These are phyloP conservation scores for Prinia subflava DNA, from an alignment of 2,113 vertebrate species.

Conservation along the genomic window DNA sequence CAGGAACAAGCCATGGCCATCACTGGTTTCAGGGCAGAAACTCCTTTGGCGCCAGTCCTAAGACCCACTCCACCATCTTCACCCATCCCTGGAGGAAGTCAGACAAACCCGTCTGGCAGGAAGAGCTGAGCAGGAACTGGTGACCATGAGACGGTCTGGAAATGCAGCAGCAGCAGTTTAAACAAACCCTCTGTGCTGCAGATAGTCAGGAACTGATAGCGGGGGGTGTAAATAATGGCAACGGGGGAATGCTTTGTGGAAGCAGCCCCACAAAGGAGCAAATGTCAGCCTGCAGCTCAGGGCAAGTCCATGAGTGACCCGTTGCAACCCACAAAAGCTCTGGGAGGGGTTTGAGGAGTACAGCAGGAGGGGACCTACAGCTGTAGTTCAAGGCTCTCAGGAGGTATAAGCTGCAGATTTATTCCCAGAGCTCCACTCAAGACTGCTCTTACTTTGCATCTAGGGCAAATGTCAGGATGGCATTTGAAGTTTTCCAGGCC, in stretches of 20 bases:
- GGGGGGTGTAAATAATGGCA: background rate
- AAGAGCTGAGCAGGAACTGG: slow-evolving; percentile 22
- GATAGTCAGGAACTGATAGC: slow-evolving; percentile 33
- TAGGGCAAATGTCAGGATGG: background rate
- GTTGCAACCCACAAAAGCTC: rapidly evolving
- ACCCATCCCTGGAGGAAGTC: background rate
- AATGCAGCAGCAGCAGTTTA: slow-evolving; percentile 8
- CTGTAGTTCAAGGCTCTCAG: rapidly evolving
- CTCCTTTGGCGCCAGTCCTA: background rate
- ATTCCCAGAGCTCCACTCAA: background rate
- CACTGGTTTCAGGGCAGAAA: rapidly evolving
- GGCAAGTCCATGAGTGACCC: background rate
- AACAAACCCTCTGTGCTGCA: background rate
- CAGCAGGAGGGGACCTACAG: background rate
- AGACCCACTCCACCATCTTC: background rate
- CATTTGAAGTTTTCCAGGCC: background rate
- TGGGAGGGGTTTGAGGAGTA: background rate
- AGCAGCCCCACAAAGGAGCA: background rate
- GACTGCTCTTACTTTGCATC: background rate
- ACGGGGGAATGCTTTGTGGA: background rate
- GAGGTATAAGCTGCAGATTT: background rate
- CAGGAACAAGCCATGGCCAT: background rate
- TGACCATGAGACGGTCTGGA: background rate
- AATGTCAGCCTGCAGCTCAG: background rate
- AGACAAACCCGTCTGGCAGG: background rate